Conservation (phyloP, 2,113 vertebrate species). For the Pterocles burchelli region DNA sequence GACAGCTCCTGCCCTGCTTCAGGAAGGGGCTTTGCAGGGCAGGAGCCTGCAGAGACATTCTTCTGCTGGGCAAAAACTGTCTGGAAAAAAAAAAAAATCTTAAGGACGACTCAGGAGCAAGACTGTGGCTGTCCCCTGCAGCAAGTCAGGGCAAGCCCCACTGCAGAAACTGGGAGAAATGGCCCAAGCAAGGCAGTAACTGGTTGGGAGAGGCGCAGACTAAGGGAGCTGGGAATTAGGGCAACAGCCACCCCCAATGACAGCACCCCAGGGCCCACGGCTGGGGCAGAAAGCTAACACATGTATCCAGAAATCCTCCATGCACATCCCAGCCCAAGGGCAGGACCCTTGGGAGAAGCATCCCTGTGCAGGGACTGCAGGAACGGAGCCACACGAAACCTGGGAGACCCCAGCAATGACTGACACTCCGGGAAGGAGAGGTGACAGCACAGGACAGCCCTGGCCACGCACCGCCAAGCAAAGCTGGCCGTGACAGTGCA, state of each 20-base stretch:
- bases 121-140: not conserved
- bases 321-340: rapidly evolving
- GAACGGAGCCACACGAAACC: not conserved
- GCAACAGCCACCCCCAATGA: not conserved
- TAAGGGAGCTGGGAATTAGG: not conserved
- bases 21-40: not conserved
- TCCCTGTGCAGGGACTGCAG: not conserved
- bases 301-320: rapidly evolving
- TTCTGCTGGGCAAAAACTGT: not conserved
- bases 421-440: not conserved
- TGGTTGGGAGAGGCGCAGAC: not conserved
- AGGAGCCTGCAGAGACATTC: not conserved
- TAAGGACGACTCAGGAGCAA: not conserved
- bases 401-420: not conserved
- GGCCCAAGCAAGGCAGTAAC: not conserved
- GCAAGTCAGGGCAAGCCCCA: not conserved
- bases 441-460: not conserved
- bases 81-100: not conserved
- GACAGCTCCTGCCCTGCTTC: not conserved
- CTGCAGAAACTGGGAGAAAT: not conserved
- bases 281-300: not conserved
- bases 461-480: not conserved
- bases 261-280: not conserved
- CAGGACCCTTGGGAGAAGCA: not conserved
- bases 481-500: rapidly evolving